A percentile compares a stretch with the other conserved stretches of the same genome.
These are phyloP conservation scores for Drosophila demipolita DNA, from an alignment of 2,888 invertebrate species.

Conservation along the genomic window DNA sequence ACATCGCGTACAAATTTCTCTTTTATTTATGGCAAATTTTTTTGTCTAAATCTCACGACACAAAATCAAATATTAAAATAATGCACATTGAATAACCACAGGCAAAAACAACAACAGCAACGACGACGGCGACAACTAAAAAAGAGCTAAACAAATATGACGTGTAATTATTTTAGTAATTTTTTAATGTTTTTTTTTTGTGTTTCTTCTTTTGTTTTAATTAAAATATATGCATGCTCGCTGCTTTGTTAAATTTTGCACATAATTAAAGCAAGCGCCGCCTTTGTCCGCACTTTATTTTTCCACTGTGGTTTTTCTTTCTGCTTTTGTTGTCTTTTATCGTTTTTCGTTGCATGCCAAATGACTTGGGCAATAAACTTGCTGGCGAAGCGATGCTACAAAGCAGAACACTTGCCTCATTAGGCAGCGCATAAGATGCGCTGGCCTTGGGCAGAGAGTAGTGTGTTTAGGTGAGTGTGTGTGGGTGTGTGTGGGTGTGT, in stretches of 20 bases:
- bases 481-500: neutral
- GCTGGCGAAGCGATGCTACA: constrained; percentile 2
- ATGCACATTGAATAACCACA: constrained; percentile 56
- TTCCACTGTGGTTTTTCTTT: neutral
- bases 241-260: constrained; percentile 39
- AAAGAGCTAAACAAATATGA: constrained; percentile 34
- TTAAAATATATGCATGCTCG: constrained; percentile 52
- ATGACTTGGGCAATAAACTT: constrained; percentile 56
- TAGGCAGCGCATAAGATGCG: neutral
- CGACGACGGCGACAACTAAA: constrained; percentile 1
- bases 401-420: constrained; percentile 35
- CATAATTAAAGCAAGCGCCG: constrained; percentile 50
- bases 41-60: constrained; percentile 62
- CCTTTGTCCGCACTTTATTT: constrained; percentile 26
- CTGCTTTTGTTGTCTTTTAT: neutral
- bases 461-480: neutral
- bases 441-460: neutral
- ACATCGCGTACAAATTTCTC: constrained; percentile 61
- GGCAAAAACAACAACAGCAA: constrained; percentile 1
- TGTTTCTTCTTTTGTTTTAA: constrained; percentile 44
- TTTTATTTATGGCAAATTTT: constrained; percentile 79
- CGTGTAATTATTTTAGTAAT: constrained; percentile 49
- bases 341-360: constrained; percentile 12
- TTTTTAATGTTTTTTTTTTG: constrained; percentile 7
- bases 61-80: constrained; percentile 66